Evolutionary conservation across 1,140 invertebrate genomes (phyloP).

Genomic region (Alviniconcha marisindica): DNA sequence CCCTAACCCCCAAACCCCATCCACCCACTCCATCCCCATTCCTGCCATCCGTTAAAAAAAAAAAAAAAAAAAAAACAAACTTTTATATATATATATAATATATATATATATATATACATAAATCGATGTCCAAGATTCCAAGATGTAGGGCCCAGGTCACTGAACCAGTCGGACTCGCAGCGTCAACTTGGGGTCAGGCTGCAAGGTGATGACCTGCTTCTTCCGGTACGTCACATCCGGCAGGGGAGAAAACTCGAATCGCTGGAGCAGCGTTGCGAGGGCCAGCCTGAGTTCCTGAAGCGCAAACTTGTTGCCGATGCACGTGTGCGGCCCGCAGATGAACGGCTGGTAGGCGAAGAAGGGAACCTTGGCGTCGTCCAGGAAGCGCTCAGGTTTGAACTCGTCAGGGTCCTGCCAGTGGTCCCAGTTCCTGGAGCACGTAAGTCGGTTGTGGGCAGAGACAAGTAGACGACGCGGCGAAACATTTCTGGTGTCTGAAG

Average conservation of each 20-base stretch:
- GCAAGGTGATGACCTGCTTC: not conserved
- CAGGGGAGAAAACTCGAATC: slow-evolving; percentile 51
- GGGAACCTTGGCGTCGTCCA: slow-evolving; percentile 39
- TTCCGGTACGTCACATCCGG: slow-evolving; percentile 51
- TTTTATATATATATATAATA: no score
- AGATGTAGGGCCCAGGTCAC: no score
- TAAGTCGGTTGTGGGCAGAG: no score
- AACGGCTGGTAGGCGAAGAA: slow-evolving; percentile 60
- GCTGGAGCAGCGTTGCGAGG: slow-evolving; percentile 47
- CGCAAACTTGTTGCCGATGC: slow-evolving; percentile 57
- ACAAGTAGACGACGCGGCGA: no score
- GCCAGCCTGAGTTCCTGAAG: slow-evolving; percentile 59
- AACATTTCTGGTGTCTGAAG: slow-evolving; percentile 59
- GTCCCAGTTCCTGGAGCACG: slow-evolving; percentile 53
- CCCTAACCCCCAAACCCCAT: no score
- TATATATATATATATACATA: no score
- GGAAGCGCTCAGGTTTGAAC: slow-evolving; percentile 62
- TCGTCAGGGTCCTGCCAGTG: slow-evolving; percentile 58
- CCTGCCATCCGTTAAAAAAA: no score
- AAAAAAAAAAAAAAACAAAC: no score
- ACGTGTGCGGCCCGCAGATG: slow-evolving; percentile 58
- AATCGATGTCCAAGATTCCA: no score
- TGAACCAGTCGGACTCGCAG: not conserved
- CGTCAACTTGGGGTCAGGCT: not conserved
- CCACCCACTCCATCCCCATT: no score